Percentiles rank a stretch among this genome's conserved stretches.
These are phyloP conservation scores for Crotalus tigris DNA, from an alignment of 2,113 vertebrate genomes.

Conservation along the genomic window DNA sequence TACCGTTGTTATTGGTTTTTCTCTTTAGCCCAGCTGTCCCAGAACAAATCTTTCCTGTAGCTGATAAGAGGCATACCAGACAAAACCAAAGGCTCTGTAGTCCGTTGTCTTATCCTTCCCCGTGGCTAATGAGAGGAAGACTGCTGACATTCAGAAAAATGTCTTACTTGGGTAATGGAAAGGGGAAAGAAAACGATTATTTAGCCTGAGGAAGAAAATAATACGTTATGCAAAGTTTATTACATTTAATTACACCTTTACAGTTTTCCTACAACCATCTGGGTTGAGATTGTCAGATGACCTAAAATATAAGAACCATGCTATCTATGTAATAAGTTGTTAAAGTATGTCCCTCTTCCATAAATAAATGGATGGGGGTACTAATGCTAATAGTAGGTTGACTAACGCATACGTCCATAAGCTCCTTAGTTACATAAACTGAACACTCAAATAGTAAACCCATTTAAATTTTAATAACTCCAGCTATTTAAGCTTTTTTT, in stretches of 20 bases:
- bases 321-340: conserved; percentile 1
- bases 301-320: neutral
- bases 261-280: neutral
- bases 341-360: neutral
- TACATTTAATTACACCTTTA: neutral
- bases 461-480: neutral
- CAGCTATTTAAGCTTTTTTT: neutral
- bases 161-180: conserved; percentile 3
- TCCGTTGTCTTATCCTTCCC: neutral
- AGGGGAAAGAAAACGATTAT: conserved; percentile 32
- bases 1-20: neutral
- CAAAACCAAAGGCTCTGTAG: neutral
- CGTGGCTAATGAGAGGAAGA: neutral
- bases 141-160: conserved; percentile 8
- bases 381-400: neutral
- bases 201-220: conserved; percentile 19
- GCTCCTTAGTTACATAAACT: neutral
- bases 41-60: neutral
- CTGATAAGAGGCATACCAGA: neutral
- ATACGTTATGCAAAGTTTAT: conserved; percentile 16
- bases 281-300: neutral
- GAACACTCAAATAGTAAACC: neutral
- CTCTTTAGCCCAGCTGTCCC: neutral
- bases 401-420: neutral
- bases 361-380: neutral